Evolutionary conservation across 53 echinoderm and acorn worm genomes (phyloP).

Genomic region (Stichopus horrens): DNA sequence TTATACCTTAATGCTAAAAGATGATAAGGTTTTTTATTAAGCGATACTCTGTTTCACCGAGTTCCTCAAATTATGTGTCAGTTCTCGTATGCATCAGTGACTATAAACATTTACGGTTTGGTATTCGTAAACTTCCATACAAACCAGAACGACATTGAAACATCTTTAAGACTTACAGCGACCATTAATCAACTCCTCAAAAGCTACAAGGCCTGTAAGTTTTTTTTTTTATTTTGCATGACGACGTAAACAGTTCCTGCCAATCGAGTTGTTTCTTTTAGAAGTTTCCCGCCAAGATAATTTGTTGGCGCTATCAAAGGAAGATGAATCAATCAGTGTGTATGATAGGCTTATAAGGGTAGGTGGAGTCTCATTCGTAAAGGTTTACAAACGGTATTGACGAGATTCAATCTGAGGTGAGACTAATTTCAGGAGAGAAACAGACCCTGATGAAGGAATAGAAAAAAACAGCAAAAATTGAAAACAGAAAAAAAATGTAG

Average conservation of each 20-base stretch:
- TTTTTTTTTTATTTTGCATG: neutral
- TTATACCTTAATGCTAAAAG: too few species aligned
- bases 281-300: constrained; percentile 18
- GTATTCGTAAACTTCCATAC: neutral
- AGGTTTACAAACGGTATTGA: neutral
- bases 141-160: neutral
- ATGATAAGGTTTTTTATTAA: too few species aligned
- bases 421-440: neutral
- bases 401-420: neutral
- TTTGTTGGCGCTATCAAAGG: neutral
- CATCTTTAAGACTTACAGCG: neutral
- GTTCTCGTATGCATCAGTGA: neutral
- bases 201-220: neutral
- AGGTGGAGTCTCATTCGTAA: neutral
- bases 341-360: neutral
- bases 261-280: neutral
- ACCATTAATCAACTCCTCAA: neutral
- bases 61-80: neutral
- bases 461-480: neutral
- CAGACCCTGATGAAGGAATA: neutral
- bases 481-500: neutral
- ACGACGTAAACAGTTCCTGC: neutral
- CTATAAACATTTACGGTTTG: neutral
- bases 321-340: constrained; percentile 1
- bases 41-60: neutral